phyloP scores from a whole-genome alignment of 2,888 invertebrate species.

The Lagria hirta region DNA sequence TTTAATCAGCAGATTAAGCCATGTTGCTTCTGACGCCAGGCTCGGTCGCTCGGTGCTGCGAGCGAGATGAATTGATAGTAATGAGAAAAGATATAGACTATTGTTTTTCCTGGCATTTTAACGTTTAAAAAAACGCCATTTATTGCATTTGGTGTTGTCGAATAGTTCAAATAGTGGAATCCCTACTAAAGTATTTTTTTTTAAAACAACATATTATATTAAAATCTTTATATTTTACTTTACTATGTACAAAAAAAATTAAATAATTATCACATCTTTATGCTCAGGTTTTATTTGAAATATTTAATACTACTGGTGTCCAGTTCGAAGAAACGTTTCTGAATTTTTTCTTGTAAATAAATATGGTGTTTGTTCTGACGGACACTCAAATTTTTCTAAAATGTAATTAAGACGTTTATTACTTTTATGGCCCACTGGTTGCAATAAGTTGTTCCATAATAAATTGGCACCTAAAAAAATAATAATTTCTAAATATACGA shows the following conservation, averaged over 20 bases:
- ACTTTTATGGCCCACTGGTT: conserved; percentile 69
- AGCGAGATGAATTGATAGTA: too few relatives aligned
- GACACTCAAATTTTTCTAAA: conserved; percentile 65
- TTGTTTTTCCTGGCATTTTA: too few relatives aligned
- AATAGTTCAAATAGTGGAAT: too few relatives aligned
- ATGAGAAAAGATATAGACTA: too few relatives aligned
- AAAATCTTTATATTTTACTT: conserved; percentile 8
- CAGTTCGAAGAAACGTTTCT: conserved; percentile 51
- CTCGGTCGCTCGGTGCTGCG: too few relatives aligned
- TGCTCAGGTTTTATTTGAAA: background rate
- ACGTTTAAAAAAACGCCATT: too few relatives aligned
- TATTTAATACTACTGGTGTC: conserved; percentile 48
- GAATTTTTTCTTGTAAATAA: conserved; percentile 67
- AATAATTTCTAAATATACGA: conserved; percentile 1
- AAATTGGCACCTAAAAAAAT: conserved; percentile 65
- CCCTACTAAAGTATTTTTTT: background rate
- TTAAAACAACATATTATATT: background rate
- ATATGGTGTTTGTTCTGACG: conserved; percentile 60
- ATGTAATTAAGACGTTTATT: conserved; percentile 59
- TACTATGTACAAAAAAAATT: conserved; percentile 4
- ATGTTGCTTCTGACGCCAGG: too few relatives aligned
- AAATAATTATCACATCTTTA: background rate
- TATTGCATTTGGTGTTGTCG: too few relatives aligned
- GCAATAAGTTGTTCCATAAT: conserved; percentile 72
- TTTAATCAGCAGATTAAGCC: too few relatives aligned